These are phyloP conservation scores for Phyllotreta cruciferae DNA, from an alignment of 2,888 invertebrate genomes.

Conservation along the genomic window DNA sequence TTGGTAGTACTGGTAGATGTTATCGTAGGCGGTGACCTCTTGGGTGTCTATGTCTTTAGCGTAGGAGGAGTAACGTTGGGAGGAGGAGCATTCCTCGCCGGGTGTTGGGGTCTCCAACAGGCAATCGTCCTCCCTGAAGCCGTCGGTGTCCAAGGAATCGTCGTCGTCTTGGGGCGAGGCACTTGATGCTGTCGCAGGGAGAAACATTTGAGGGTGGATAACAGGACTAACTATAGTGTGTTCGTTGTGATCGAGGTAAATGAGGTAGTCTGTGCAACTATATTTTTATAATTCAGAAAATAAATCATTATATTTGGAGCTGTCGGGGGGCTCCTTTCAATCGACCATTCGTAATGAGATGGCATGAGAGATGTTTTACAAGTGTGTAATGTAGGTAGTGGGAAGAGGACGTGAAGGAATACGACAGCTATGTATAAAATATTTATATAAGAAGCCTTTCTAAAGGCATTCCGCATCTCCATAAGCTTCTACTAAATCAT, in stretches of 20 bases:
- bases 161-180: slow-evolving; percentile 65
- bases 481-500: slow-evolving; percentile 50
- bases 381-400: slow-evolving; percentile 44
- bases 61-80: slow-evolving; percentile 34
- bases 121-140: slow-evolving; percentile 62
- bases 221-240: slow-evolving; percentile 35
- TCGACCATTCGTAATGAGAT: slow-evolving; percentile 48
- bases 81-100: slow-evolving; percentile 46
- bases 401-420: slow-evolving; percentile 47
- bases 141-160: slow-evolving; percentile 64
- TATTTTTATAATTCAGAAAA: slow-evolving; percentile 48
- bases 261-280: slow-evolving; percentile 46
- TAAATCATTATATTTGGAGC: slow-evolving; percentile 51
- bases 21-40: slow-evolving; percentile 56
- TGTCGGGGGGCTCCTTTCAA: slow-evolving; percentile 42
- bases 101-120: slow-evolving; percentile 62
- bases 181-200: slow-evolving; percentile 55
- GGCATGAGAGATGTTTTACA: slow-evolving; percentile 43
- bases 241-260: slow-evolving; percentile 35
- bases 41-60: slow-evolving; percentile 51
- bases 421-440: slow-evolving; percentile 55
- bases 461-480: slow-evolving; percentile 56
- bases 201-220: slow-evolving; percentile 41
- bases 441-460: slow-evolving; percentile 53
- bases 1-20: slow-evolving; percentile 56